phyloP scores from a whole-genome alignment of 2,113 vertebrate genomes.

The Gymnorhina tibicen region DNA sequence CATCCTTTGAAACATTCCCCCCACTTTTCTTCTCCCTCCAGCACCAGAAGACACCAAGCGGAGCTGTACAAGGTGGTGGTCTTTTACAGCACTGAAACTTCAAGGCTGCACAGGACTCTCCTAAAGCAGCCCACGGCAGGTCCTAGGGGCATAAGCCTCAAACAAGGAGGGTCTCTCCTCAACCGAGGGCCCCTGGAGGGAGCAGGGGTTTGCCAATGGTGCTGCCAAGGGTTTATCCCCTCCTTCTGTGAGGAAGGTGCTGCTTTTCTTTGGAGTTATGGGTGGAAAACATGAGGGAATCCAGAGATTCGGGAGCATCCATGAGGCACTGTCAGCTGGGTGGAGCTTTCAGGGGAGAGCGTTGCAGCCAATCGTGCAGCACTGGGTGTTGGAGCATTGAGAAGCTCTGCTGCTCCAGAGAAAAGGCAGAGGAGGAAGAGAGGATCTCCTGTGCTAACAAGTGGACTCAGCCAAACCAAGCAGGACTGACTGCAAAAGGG shows the following conservation, averaged over 20 bases:
- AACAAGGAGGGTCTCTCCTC: not conserved
- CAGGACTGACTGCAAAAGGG: not conserved
- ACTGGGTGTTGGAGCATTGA: conserved; percentile 19
- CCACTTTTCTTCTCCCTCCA: not conserved
- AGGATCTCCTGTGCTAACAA: not conserved
- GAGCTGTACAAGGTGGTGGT: not conserved
- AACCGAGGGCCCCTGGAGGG: not conserved
- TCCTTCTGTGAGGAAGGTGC: not conserved
- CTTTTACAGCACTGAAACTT: not conserved
- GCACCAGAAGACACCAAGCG: not conserved
- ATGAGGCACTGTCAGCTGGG: conserved; percentile 8
- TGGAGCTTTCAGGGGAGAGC: conserved; percentile 43
- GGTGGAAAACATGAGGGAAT: conserved; percentile 11
- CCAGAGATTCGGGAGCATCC: conserved; percentile 17
- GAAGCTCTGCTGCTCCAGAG: conserved; percentile 37
- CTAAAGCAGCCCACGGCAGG: not conserved
- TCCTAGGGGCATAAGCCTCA: not conserved
- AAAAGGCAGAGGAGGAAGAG: not conserved
- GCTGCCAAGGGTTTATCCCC: not conserved
- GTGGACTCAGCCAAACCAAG: not conserved
- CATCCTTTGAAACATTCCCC: not conserved
- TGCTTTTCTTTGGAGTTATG: not conserved
- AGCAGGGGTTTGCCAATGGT: not conserved
- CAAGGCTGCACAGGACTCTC: not conserved
- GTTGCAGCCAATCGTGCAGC: conserved; percentile 30